Conservation (phyloP, 1,140 invertebrate species). For the Heliconius hewitsoni region DNA sequence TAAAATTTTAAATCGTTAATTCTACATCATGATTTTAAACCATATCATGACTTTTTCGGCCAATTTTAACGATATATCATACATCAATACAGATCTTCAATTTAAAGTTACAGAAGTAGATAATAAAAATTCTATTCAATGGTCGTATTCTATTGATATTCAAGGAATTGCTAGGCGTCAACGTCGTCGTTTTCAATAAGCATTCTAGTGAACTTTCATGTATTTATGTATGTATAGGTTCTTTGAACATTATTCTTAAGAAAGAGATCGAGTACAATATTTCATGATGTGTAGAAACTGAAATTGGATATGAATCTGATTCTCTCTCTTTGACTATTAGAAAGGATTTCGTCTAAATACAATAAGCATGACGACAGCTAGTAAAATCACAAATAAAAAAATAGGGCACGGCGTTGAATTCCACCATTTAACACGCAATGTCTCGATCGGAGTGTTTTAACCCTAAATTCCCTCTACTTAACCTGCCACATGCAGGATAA, state of each 20-base stretch:
- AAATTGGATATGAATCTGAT: background rate
- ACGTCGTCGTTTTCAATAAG: constrained; percentile 8
- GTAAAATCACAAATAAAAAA: too few relatives aligned
- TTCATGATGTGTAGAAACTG: background rate
- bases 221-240: background rate
- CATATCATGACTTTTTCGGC: too few relatives aligned
- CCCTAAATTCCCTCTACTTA: too few relatives aligned
- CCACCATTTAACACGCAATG: too few relatives aligned
- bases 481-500: too few relatives aligned
- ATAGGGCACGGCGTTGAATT: too few relatives aligned
- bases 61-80: background rate
- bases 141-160: background rate
- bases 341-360: too few relatives aligned
- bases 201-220: background rate
- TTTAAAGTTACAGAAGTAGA: background rate
- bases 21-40: too few relatives aligned
- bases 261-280: background rate
- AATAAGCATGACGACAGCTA: too few relatives aligned
- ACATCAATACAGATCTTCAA: background rate
- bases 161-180: constrained; percentile 7
- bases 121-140: constrained; percentile 1
- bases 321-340: too few relatives aligned
- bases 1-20: too few relatives aligned
- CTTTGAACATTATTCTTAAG: background rate
- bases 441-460: too few relatives aligned